These are phyloP conservation scores for Xenentodon cancila DNA, from an alignment of 2,797 vertebrate species.

Conservation along the genomic window DNA sequence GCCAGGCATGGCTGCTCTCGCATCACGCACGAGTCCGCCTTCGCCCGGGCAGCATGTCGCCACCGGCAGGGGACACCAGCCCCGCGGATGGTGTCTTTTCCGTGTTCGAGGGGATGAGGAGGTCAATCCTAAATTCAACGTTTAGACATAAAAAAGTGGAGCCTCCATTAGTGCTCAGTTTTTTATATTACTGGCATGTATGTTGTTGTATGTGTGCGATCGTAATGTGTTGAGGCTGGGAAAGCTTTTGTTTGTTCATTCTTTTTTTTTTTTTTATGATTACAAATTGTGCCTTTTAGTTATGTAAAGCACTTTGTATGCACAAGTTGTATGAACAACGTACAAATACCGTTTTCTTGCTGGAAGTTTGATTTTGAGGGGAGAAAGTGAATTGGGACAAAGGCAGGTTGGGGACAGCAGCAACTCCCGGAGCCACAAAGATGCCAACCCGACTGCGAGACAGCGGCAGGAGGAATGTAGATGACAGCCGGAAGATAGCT, in stretches of 20 bases:
- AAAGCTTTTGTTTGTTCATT: too few relatives aligned
- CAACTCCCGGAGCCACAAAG: conserved; percentile 30
- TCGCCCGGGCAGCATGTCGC: conserved; percentile 11
- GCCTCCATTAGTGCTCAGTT: too few relatives aligned
- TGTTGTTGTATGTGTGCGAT: too few relatives aligned
- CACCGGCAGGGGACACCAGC: conserved; percentile 23
- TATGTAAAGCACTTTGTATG: too few relatives aligned
- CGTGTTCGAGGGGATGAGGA: neutral
- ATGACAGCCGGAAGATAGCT: conserved; percentile 49
- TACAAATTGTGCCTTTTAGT: too few relatives aligned
- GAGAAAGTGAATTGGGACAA: neutral
- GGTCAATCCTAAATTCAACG: neutral
- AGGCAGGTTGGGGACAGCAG: conserved; percentile 22
- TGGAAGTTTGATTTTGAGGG: too few relatives aligned
- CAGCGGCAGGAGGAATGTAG: conserved; percentile 33
- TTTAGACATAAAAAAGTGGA: neutral
- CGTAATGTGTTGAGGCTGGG: too few relatives aligned
- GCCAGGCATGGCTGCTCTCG: conserved; percentile 29
- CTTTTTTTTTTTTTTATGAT: too few relatives aligned
- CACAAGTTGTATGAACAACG: too few relatives aligned
- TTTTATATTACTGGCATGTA: too few relatives aligned
- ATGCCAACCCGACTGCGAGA: conserved; percentile 37
- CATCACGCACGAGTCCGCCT: conserved; percentile 29
- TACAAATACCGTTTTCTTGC: too few relatives aligned
- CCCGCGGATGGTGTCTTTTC: neutral